Evolutionary conservation across 2,888 invertebrate species (phyloP).

Genomic region (Pyrrhosoma nymphula): DNA sequence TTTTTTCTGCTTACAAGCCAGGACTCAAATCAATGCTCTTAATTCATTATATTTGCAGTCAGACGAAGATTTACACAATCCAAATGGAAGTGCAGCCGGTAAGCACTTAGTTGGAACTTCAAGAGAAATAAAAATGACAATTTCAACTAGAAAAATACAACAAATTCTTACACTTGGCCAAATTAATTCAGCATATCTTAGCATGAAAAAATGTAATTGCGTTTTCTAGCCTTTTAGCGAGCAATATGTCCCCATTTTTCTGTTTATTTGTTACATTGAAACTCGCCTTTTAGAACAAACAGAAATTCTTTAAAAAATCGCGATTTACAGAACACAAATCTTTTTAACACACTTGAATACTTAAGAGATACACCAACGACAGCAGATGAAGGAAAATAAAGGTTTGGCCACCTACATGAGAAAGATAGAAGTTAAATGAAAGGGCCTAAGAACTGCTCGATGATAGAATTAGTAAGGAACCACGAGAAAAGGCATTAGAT

Average conservation of each 20-base stretch:
- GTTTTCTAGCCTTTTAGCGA: neutral
- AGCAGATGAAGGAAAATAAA: constrained; percentile 53
- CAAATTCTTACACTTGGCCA: neutral
- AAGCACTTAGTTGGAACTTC: neutral
- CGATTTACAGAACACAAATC: neutral
- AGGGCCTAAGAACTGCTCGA: neutral
- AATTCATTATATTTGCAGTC: neutral
- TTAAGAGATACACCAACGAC: constrained; percentile 38
- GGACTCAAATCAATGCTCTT: neutral
- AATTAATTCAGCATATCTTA: neutral
- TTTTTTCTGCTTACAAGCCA: constrained; percentile 41
- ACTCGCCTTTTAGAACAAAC: neutral
- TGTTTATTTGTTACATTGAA: neutral
- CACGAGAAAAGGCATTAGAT: neutral
- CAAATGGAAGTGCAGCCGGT: neutral
- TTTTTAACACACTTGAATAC: neutral
- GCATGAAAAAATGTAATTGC: neutral
- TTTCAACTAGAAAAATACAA: neutral
- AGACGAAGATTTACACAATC: neutral
- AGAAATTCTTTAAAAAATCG: neutral
- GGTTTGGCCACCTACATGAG: constrained; percentile 60
- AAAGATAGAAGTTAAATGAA: neutral
- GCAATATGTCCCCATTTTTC: neutral
- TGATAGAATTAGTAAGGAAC: neutral
- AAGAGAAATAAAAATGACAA: neutral